Conservation (phyloP, 2,113 vertebrate genomes). For the Chaetodon trifascialis region DNA sequence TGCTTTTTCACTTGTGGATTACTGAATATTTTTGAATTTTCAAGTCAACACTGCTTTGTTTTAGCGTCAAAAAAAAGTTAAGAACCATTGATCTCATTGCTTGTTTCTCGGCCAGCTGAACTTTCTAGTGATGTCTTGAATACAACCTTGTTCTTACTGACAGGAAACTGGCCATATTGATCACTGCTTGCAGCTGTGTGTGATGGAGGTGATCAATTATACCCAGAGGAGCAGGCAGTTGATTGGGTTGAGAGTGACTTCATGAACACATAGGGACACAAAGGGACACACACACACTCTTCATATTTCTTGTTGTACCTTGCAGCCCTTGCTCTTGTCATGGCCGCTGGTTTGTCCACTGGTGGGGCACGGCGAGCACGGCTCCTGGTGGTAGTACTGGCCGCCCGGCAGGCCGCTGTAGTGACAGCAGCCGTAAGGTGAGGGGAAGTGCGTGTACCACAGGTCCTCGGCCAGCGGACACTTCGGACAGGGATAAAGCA, state of each 20-base stretch:
- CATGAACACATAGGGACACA: slow-evolving; percentile 6
- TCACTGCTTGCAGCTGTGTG: not conserved
- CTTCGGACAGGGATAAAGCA: slow-evolving; percentile 87
- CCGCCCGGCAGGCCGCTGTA: slow-evolving; percentile 79
- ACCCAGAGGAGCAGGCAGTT: not conserved
- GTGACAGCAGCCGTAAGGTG: slow-evolving; percentile 86
- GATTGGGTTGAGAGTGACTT: not conserved
- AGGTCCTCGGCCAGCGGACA: slow-evolving; percentile 87
- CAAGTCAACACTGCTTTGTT: not conserved
- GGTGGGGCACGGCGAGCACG: slow-evolving; percentile 78
- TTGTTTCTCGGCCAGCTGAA: not conserved
- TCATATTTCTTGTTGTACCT: slow-evolving; percentile 81
- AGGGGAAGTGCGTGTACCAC: slow-evolving; percentile 86
- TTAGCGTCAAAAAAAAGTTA: not conserved
- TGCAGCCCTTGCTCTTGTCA: slow-evolving; percentile 88
- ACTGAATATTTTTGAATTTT: not conserved
- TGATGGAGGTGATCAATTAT: not conserved
- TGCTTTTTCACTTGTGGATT: not conserved
- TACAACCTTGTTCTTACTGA: not conserved
- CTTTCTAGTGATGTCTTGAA: not conserved
- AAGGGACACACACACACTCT: not conserved
- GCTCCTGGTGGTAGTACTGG: slow-evolving; percentile 82
- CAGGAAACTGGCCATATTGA: not conserved
- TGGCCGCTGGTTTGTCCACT: slow-evolving; percentile 75
- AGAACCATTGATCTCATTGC: not conserved